Conservation (phyloP, 2,888 invertebrate species). For the Megastigmus dorsalis region DNA sequence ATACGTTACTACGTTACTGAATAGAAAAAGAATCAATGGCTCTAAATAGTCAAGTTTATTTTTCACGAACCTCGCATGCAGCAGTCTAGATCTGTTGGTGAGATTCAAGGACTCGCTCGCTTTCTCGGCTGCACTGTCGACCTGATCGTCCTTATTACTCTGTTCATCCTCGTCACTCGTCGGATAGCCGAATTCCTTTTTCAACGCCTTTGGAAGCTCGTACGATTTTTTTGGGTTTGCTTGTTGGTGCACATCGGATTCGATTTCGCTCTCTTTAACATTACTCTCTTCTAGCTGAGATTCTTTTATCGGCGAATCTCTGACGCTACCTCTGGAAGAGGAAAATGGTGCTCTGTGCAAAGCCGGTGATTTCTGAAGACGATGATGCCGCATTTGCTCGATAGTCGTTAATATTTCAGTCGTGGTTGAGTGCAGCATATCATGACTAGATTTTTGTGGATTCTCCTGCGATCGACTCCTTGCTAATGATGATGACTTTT, state of each 20-base stretch:
- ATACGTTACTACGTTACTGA: neutral
- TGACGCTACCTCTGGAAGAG: conserved; percentile 31
- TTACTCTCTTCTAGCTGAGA: conserved; percentile 39
- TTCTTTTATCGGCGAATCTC: conserved; percentile 44
- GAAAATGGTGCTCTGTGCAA: conserved; percentile 44
- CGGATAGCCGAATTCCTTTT: conserved; percentile 57
- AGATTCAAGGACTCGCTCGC: conserved; percentile 22
- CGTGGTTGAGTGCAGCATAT: neutral
- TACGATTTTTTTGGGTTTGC: conserved; percentile 52
- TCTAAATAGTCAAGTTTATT: neutral
- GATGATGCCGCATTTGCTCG: conserved; percentile 65
- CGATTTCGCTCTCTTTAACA: conserved; percentile 47
- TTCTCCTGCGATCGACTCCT: conserved; percentile 17
- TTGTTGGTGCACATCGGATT: conserved; percentile 44
- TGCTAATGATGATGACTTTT: neutral
- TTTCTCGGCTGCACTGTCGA: too few species aligned
- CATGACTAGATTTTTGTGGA: neutral
- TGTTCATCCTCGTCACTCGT: conserved; percentile 49
- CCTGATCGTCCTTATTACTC: conserved; percentile 55
- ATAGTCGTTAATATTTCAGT: conserved; percentile 66
- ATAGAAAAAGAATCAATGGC: neutral
- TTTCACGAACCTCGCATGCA: conserved; percentile 66
- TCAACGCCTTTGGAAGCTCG: conserved; percentile 57
- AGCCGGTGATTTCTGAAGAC: conserved; percentile 56
- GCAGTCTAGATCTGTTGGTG: conserved; percentile 63